phyloP scores from a whole-genome alignment of 2,797 vertebrate genomes.

The Microctenopoma steveboyesi region DNA sequence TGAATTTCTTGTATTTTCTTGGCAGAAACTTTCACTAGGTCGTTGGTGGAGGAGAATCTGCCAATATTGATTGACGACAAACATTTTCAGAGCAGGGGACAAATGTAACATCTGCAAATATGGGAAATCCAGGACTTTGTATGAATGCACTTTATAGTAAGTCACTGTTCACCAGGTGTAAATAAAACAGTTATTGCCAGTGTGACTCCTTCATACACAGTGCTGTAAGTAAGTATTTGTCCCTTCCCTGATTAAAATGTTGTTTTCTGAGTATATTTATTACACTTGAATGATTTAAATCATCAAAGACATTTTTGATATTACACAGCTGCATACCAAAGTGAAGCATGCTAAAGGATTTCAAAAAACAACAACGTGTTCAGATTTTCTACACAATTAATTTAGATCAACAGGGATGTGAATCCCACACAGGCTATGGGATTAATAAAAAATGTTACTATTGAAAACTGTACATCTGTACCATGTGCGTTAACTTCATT shows the following conservation, averaged over 20 bases:
- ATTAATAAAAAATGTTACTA: neutral
- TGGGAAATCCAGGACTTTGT: neutral
- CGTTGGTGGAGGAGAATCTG: conserved; percentile 16
- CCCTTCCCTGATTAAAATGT: no score
- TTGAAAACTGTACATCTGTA: neutral
- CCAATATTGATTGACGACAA: neutral
- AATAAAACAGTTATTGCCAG: neutral
- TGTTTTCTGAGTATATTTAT: no score
- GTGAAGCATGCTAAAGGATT: no score
- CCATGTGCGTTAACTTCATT: neutral
- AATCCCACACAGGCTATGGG: neutral
- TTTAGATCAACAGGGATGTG: conserved; percentile 2
- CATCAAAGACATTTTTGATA: no score
- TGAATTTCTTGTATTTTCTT: conserved; percentile 15
- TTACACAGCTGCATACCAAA: no score
- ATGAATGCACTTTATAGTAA: neutral
- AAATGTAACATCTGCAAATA: neutral
- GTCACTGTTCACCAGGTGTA: neutral
- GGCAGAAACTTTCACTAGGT: conserved; percentile 21
- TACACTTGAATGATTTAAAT: no score
- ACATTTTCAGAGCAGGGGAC: conserved; percentile 6
- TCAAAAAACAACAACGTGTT: neutral
- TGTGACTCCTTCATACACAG: neutral
- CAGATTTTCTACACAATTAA: conserved; percentile 12
- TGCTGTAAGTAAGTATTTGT: no score